Evolutionary conservation across 2,888 invertebrate species (phyloP).

Genomic region (Tenodera sinensis): DNA sequence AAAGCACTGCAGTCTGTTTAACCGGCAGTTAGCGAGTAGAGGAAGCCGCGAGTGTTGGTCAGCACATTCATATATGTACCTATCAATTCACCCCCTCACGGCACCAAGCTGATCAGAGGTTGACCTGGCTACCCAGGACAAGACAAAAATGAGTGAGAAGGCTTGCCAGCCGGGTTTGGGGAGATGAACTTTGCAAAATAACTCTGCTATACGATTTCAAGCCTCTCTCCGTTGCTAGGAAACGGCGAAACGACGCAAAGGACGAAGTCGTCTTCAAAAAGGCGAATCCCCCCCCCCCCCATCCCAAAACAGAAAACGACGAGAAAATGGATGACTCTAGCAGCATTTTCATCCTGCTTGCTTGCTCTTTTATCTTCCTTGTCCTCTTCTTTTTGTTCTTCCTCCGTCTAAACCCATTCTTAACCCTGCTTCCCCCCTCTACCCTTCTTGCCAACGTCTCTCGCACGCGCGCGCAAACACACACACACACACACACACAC

Average conservation of each 20-base stretch:
- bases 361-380: neutral
- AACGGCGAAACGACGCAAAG: neutral
- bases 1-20: too few relatives aligned
- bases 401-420: neutral
- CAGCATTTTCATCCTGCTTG: neutral
- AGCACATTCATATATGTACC: too few relatives aligned
- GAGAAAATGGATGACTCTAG: slow-evolving; percentile 5
- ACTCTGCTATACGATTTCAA: neutral
- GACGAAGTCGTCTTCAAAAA: neutral
- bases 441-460: too few relatives aligned
- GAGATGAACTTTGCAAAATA: neutral
- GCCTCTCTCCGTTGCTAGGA: neutral
- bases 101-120: neutral
- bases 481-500: too few relatives aligned
- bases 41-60: too few relatives aligned
- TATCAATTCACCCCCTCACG: neutral
- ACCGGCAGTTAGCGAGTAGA: too few relatives aligned
- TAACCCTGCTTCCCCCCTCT: neutral
- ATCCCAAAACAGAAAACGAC: neutral
- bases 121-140: neutral
- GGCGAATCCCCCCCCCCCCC: neutral
- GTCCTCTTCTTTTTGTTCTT: neutral
- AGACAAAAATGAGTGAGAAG: neutral
- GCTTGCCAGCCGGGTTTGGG: neutral
- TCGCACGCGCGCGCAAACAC: too few relatives aligned